phyloP scores from a whole-genome alignment of 2,888 invertebrate species.

The Drosophila hamatofila region DNA sequence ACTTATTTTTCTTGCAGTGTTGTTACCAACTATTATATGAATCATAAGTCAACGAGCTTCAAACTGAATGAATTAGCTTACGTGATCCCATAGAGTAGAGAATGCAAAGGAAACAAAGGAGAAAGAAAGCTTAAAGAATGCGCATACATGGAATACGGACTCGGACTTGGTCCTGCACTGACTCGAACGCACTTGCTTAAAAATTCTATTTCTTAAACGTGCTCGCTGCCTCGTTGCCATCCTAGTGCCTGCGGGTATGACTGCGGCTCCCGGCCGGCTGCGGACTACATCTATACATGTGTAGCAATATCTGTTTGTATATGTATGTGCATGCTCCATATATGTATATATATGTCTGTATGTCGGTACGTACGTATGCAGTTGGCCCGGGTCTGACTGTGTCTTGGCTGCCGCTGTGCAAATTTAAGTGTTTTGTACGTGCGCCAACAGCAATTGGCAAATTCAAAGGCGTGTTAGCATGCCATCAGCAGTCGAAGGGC shows the following conservation, averaged over 20 bases:
- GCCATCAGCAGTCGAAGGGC: conserved; percentile 68
- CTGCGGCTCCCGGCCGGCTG: conserved; percentile 60
- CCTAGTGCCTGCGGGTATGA: conserved; percentile 48
- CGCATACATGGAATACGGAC: conserved; percentile 35
- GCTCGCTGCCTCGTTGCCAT: conserved; percentile 58
- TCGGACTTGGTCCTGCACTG: conserved; percentile 40
- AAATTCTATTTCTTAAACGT: conserved; percentile 81
- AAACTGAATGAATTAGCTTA: conserved; percentile 2
- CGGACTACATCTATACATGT: conserved; percentile 41
- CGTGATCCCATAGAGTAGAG: conserved; percentile 7
- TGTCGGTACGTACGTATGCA: conserved; percentile 27
- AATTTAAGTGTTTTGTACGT: conserved; percentile 83
- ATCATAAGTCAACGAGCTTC: conserved; percentile 1
- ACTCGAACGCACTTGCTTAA: conserved; percentile 72
- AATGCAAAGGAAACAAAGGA: conserved; percentile 5
- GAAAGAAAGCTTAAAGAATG: conserved; percentile 26
- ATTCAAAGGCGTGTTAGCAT: conserved; percentile 83
- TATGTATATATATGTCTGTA: conserved; percentile 24
- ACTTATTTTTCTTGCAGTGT: not conserved
- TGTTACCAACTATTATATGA: not conserved
- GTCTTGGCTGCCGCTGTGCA: conserved; percentile 76
- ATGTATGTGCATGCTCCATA: not conserved
- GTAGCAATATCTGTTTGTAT: conserved; percentile 25
- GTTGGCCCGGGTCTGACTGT: conserved; percentile 47
- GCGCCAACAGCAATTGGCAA: conserved; percentile 84